phyloP scores from a whole-genome alignment of 2,113 vertebrate genomes.

The Ceyx melanurus region DNA sequence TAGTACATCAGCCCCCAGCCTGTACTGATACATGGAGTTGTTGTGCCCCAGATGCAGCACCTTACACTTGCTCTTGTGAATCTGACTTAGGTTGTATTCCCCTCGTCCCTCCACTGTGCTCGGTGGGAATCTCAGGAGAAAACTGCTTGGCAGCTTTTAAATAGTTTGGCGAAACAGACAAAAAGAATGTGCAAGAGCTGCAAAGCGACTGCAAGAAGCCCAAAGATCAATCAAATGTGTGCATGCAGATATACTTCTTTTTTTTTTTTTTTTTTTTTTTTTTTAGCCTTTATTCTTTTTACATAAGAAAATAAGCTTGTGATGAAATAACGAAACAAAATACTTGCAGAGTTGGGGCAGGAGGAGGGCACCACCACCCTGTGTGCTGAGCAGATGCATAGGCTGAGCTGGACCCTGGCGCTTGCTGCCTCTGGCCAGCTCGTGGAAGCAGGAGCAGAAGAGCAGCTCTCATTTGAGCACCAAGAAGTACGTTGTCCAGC shows the following conservation, averaged over 20 bases:
- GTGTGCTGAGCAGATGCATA: rapidly evolving
- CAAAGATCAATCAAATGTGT: background rate
- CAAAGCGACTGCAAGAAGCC: background rate
- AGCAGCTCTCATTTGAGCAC: conserved; percentile 82
- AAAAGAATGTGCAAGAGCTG: background rate
- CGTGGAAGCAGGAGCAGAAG: background rate
- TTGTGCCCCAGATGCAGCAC: no score
- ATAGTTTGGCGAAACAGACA: background rate
- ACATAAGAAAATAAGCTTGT: background rate
- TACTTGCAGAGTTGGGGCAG: background rate
- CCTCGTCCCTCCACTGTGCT: rapidly evolving
- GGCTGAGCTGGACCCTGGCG: background rate
- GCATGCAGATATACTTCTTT: background rate
- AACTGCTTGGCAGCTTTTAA: background rate
- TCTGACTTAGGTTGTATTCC: background rate
- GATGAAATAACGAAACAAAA: background rate
- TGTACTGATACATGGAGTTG: no score
- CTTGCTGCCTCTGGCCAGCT: background rate
- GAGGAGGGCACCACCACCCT: background rate
- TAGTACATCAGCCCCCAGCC: no score
- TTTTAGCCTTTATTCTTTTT: background rate
- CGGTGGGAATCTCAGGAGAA: background rate
- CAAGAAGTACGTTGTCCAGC: conserved; percentile 95
- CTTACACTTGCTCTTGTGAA: no score
- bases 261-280: background rate